Conservation (phyloP, 1,140 invertebrate genomes). For the Brachionus calyciflorus region DNA sequence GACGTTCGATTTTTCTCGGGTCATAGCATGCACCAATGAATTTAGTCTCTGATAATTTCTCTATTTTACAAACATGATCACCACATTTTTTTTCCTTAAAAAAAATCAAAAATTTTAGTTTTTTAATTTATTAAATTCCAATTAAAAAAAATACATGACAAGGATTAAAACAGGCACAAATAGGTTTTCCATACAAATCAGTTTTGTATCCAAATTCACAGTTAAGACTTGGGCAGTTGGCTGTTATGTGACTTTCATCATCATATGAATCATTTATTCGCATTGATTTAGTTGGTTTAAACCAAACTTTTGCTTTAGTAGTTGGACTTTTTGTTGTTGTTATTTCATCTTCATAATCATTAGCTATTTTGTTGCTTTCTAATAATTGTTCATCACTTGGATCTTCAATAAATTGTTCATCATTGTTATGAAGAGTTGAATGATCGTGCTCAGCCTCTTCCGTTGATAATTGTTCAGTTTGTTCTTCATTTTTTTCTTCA, state of each 20-base stretch:
- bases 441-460: neutral
- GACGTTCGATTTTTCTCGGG: slow-evolving; percentile 39
- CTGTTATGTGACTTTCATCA: slow-evolving; percentile 24
- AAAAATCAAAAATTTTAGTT: neutral
- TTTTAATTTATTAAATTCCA: neutral
- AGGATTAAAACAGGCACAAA: slow-evolving; percentile 40
- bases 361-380: neutral
- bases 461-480: neutral
- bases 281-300: neutral
- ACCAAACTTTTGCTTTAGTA: neutral
- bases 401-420: neutral
- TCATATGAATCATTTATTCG: neutral
- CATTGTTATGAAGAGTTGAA: neutral
- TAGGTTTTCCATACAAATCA: slow-evolving; percentile 37
- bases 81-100: slow-evolving; percentile 45
- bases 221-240: slow-evolving; percentile 26
- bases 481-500: neutral
- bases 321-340: neutral
- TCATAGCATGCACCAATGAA: slow-evolving; percentile 38
- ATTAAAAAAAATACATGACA: neutral
- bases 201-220: slow-evolving; percentile 42
- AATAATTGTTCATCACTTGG: neutral
- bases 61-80: slow-evolving; percentile 25
- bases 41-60: slow-evolving; percentile 16
- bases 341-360: neutral